Percentiles rank a stretch among this genome's conserved stretches.
These are phyloP conservation scores for Stercorarius parasiticus DNA, from an alignment of 2,113 vertebrate species.

Conservation along the genomic window DNA sequence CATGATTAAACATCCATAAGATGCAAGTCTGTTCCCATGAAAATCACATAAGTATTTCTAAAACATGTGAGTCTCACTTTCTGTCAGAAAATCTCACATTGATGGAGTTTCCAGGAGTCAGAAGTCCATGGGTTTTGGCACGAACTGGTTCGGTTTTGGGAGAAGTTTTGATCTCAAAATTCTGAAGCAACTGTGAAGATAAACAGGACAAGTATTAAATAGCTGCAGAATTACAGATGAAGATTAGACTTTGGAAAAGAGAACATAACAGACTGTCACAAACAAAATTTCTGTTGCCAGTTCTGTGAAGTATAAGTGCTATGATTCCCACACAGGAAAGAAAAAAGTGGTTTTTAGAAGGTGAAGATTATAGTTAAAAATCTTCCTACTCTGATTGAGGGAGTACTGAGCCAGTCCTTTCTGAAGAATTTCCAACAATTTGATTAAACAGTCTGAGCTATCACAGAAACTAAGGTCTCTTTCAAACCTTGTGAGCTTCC, in stretches of 20 bases:
- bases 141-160: slow-evolving; percentile 74
- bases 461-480: neutral
- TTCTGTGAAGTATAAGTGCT: neutral
- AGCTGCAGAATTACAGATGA: neutral
- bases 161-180: slow-evolving; percentile 81
- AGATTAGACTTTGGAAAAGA: neutral
- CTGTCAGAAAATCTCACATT: slow-evolving; percentile 83
- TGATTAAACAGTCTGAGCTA: neutral
- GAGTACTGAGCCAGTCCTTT: neutral
- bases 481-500: neutral
- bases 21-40: slow-evolving; percentile 2
- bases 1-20: neutral
- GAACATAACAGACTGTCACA: neutral
- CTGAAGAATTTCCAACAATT: neutral
- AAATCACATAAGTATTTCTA: neutral
- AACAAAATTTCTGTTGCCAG: neutral
- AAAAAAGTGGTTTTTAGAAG: neutral
- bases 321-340: neutral
- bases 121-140: slow-evolving; percentile 88
- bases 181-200: slow-evolving; percentile 83
- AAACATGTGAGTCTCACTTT: slow-evolving; percentile 47
- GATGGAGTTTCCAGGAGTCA: slow-evolving; percentile 80
- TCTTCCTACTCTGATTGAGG: neutral
- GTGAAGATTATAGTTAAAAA: neutral
- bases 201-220: slow-evolving; percentile 5